Base-by-base conservation (phyloP, 2,797 vertebrate genomes). In the Crenichthys baileyi region DNA sequence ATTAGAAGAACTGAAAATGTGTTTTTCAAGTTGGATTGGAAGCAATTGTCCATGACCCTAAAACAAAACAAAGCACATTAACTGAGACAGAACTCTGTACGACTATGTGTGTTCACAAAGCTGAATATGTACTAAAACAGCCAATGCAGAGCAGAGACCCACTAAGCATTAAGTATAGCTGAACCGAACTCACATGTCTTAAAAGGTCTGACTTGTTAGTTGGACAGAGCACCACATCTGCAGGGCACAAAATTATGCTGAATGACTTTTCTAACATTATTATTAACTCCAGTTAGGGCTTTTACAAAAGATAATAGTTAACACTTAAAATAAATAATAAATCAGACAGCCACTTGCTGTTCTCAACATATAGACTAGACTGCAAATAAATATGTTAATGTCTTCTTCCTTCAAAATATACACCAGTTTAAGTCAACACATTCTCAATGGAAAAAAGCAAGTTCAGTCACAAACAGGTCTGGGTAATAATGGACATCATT, bases 141-240 rank as follows among this genome's bases (percentile, higher is more conserved):
- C 85, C 88, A 75, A 51, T 87, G 87, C 76, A 75, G 56, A 79
- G 22, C 85, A 90, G 82, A 84, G 29, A n/a, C 39, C 20, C 7
- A 11, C 61, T 8, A 20, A 53, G 61, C 1, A 39, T 15, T 22
- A n/a, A 53, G 13, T 46, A 44, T 6, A 26, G 31, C 48, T 67
- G 46, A 68, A 65, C 8, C n/a, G n/a, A 61, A 61, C 48, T 48
- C 48, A 0, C 4, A 3, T n/a, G 36, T 41, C 13, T 55, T 24
- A 55, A 53, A 8, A 68, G 0, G 60, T 51, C 46, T 53, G 29
- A 22, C 74, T n/a, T 26, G 48, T 50, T 78, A 26, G 61, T 4
- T 7, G 61, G 31, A 39, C 8, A 22, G 61, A 63, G 61, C 3
- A 2, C 80, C 87, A 88, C 90, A 89, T 88, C 84, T 88, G 63